Conservation (phyloP, 2,113 vertebrate species). For the Pseudopipra pipra region DNA sequence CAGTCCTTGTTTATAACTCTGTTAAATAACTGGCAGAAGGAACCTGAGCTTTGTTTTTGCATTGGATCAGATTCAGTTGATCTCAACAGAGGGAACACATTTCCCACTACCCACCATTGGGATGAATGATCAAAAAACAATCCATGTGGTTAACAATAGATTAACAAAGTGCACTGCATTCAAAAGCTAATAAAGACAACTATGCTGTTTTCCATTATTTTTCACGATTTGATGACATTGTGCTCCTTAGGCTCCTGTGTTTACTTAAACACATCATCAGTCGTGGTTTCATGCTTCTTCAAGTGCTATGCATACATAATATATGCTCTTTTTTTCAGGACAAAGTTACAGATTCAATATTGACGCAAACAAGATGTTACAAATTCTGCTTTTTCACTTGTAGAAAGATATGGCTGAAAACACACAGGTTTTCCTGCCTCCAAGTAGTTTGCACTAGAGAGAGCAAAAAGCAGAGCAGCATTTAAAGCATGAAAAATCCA, state of each 20-base stretch:
- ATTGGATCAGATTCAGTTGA: neutral
- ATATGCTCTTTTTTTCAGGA: neutral
- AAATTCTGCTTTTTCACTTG: neutral
- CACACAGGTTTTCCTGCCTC: neutral
- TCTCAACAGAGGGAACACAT: neutral
- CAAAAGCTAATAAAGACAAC: conserved; percentile 20
- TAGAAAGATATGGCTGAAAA: neutral
- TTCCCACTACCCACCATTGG: neutral
- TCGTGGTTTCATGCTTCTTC: neutral
- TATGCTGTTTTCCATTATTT: conserved; percentile 36
- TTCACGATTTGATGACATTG: conserved; percentile 30
- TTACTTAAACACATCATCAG: conserved; percentile 49
- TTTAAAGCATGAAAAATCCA: neutral
- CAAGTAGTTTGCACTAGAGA: neutral
- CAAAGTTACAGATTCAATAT: neutral
- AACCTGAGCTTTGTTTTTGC: conserved; percentile 16
- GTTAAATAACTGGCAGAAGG: neutral
- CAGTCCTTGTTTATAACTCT: neutral
- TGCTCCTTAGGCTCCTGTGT: conserved; percentile 36
- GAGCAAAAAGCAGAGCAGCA: neutral
- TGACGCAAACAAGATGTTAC: neutral
- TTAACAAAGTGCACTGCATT: conserved; percentile 35
- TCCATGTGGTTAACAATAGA: conserved; percentile 31
- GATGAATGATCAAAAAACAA: conserved; percentile 18
- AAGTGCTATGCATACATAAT: neutral